phyloP scores from a whole-genome alignment of 2,888 invertebrate genomes.

The Cantharis lateralis region DNA sequence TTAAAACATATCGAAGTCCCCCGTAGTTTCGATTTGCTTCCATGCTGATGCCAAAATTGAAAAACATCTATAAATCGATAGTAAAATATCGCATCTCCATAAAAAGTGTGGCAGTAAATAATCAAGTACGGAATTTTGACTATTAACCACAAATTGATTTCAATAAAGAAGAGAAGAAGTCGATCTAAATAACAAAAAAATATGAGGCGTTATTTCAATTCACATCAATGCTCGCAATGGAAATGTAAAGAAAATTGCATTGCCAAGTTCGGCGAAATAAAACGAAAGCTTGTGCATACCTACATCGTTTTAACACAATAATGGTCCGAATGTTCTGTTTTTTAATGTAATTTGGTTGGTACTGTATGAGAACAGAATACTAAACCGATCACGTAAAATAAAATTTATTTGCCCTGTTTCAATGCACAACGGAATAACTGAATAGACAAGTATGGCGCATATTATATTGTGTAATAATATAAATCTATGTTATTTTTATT shows the following conservation, averaged over 20 bases:
- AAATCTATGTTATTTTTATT: neutral
- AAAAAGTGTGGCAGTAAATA: neutral
- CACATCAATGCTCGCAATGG: slow-evolving; percentile 10
- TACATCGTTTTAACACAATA: slow-evolving; percentile 39
- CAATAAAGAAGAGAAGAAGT: neutral
- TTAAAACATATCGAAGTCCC: neutral
- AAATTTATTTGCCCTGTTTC: slow-evolving; percentile 41
- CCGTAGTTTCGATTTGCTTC: neutral
- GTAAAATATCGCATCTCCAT: neutral
- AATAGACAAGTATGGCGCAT: neutral
- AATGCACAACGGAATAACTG: slow-evolving; percentile 26
- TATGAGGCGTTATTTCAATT: slow-evolving; percentile 18
- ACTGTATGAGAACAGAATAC: slow-evolving; percentile 35
- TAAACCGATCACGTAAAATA: slow-evolving; percentile 38
- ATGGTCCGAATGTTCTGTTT: slow-evolving; percentile 42
- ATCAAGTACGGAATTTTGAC: neutral
- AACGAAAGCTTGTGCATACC: slow-evolving; percentile 36
- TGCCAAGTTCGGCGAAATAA: slow-evolving; percentile 30
- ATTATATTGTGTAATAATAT: neutral
- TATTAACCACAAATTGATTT: neutral
- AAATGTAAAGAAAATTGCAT: slow-evolving; percentile 29
- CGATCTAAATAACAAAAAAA: neutral
- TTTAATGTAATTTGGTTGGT: slow-evolving; percentile 42
- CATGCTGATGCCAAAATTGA: neutral
- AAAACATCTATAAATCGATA: neutral